These are phyloP conservation scores for Dendroctonus valens DNA, from an alignment of 1,140 invertebrate species.

Conservation along the genomic window DNA sequence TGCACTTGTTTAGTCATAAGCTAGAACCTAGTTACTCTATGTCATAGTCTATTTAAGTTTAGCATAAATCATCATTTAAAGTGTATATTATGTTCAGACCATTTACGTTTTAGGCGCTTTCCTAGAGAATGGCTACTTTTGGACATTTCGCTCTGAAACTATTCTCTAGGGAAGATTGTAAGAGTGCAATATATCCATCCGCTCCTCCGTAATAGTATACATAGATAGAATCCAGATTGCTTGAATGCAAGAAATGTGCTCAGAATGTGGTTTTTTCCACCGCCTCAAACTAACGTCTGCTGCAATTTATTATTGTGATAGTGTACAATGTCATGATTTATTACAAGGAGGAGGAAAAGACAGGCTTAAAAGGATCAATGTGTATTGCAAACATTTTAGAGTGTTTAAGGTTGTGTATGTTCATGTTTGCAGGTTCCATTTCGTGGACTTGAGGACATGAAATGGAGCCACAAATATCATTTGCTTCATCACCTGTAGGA, in stretches of 20 bases:
- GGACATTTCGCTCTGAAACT: too few relatives aligned
- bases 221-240: not conserved
- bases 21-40: conserved; percentile 35
- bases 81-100: conserved; percentile 10
- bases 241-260: conserved; percentile 1
- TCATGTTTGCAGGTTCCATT: not conserved
- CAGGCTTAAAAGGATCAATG: not conserved
- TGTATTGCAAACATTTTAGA: not conserved
- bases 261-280: not conserved
- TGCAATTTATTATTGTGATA: conserved; percentile 7
- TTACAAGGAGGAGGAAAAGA: conserved; percentile 1
- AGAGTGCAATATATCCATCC: too few relatives aligned
- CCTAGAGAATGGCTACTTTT: not conserved
- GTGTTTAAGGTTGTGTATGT: not conserved
- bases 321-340: not conserved
- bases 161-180: too few relatives aligned
- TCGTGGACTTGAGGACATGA: not conserved
- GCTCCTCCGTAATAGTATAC: too few relatives aligned
- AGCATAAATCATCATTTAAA: conserved; percentile 9
- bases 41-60: conserved; percentile 13
- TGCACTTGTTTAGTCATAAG: conserved; percentile 32
- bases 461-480: not conserved
- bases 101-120: not conserved
- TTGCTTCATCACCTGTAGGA: not conserved
- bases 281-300: conserved; percentile 2